Evolutionary conservation across 2,113 vertebrate species (phyloP).

Genomic region (Noturus placidus): DNA sequence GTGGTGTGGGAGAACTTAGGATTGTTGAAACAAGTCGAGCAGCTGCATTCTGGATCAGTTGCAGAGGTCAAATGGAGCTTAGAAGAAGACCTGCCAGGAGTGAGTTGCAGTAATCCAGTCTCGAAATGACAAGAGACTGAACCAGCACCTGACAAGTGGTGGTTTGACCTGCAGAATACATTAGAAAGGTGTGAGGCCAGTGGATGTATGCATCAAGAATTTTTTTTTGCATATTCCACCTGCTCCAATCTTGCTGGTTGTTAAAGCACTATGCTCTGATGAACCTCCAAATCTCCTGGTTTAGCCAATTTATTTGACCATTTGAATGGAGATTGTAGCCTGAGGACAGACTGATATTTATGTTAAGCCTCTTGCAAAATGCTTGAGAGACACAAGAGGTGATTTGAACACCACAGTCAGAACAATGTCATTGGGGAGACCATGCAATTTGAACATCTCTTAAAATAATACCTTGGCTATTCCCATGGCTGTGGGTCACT

Average conservation of each 20-base stretch:
- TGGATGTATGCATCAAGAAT: not conserved
- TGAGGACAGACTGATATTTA: not conserved
- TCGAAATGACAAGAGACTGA: too few species aligned
- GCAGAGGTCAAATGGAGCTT: too few species aligned
- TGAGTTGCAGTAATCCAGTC: too few species aligned
- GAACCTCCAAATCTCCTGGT: not conserved
- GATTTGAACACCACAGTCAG: slow-evolving; percentile 7
- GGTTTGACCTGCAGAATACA: not conserved
- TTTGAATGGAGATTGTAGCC: not conserved
- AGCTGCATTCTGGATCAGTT: too few species aligned
- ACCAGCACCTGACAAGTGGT: too few species aligned
- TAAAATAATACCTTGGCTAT: not conserved
- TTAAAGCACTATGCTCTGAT: not conserved
- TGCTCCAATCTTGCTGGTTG: not conserved
- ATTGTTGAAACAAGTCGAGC: too few species aligned
- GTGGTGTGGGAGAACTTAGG: too few species aligned
- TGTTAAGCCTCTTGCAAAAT: not conserved
- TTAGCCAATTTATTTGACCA: not conserved
- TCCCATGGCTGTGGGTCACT: too few species aligned
- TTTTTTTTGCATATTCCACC: not conserved
- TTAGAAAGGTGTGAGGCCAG: not conserved
- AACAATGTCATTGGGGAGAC: not conserved
- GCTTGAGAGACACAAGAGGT: not conserved
- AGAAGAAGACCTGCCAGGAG: too few species aligned
- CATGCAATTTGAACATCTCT: slow-evolving; percentile 5